phyloP scores from a whole-genome alignment of 2,888 invertebrate genomes.

The Spisula solida region DNA sequence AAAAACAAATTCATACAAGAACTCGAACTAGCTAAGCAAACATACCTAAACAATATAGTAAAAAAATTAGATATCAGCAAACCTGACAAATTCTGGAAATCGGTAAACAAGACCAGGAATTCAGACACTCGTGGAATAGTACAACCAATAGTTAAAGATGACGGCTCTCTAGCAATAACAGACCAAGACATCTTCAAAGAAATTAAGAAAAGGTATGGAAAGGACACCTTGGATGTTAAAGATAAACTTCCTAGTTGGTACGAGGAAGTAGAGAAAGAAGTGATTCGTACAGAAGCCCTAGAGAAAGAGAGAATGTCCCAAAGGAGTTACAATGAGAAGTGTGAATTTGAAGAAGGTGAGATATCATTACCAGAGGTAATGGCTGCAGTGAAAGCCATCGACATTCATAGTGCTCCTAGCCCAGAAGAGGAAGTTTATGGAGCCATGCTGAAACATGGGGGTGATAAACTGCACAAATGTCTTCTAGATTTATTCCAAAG shows the following conservation, averaged over 20 bases:
- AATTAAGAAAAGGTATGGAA: conserved; percentile 44
- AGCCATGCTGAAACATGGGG: too few species aligned
- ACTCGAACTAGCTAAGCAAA: background rate
- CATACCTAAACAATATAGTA: conserved; percentile 17
- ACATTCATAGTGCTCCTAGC: conserved; percentile 26
- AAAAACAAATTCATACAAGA: conserved; percentile 1
- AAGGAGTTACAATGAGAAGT: too few species aligned
- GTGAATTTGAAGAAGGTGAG: too few species aligned
- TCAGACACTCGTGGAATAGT: background rate
- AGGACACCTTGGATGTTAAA: conserved; percentile 42
- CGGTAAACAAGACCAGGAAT: conserved; percentile 29
- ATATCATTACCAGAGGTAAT: background rate
- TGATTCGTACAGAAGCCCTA: background rate
- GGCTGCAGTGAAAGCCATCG: background rate
- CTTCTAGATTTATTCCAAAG: background rate
- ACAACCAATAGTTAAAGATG: conserved; percentile 35
- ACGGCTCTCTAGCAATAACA: conserved; percentile 28
- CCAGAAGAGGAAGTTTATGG: too few species aligned
- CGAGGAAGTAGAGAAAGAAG: conserved; percentile 4
- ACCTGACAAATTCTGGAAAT: conserved; percentile 38
- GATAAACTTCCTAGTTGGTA: background rate
- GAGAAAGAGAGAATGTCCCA: too few species aligned
- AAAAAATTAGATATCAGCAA: background rate
- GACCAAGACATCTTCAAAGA: conserved; percentile 46
- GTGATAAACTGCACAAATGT: too few species aligned